Conservation (phyloP, 2,113 vertebrate species). For the Xenotilapia caudafasciata region DNA sequence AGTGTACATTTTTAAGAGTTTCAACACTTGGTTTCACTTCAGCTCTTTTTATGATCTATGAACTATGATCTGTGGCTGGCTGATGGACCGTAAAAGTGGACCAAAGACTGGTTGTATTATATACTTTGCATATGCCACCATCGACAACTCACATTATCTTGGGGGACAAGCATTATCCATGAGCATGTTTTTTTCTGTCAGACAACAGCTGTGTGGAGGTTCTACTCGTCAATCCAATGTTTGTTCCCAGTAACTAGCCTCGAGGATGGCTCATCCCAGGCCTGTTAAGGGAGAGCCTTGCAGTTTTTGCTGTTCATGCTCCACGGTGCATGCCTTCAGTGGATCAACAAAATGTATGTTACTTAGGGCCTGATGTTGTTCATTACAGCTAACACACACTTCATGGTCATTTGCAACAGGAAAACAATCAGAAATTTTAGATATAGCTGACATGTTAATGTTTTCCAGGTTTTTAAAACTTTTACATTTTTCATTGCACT, state of each 20-base stretch:
- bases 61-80: background rate
- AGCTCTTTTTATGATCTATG: background rate
- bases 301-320: background rate
- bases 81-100: background rate
- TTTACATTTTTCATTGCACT: background rate
- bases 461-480: background rate
- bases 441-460: background rate
- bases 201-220: background rate
- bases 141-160: background rate
- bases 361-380: background rate
- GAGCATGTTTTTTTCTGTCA: background rate
- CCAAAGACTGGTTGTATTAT: background rate
- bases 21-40: background rate
- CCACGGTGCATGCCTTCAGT: background rate
- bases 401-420: background rate
- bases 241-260: background rate
- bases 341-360: background rate
- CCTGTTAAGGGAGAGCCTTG: background rate
- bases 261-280: background rate
- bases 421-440: background rate
- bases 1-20: background rate
- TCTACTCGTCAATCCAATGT: no score
- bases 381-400: background rate
- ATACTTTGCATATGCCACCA: background rate
- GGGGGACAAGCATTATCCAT: background rate